phyloP scores from a whole-genome alignment of 2,113 vertebrate species.

The Fulica atra region DNA sequence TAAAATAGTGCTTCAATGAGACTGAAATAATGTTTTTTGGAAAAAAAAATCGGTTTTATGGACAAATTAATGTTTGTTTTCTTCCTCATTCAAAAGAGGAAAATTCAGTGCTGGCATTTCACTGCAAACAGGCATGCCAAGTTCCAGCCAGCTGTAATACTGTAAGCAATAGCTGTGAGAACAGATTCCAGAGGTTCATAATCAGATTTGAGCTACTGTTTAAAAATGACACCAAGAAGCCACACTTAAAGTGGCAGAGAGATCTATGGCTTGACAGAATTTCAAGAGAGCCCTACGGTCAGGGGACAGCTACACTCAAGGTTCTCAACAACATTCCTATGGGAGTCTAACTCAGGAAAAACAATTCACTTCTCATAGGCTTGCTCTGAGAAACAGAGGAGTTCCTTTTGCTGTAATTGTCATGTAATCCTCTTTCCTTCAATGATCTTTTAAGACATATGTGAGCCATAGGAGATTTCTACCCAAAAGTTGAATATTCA shows the following conservation, averaged over 20 bases:
- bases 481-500: not conserved
- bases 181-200: constrained; percentile 38
- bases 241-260: not conserved
- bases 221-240: not conserved
- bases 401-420: not conserved
- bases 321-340: not conserved
- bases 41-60: constrained; percentile 29
- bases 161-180: not conserved
- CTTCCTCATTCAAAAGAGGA: constrained; percentile 13
- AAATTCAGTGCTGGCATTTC: constrained; percentile 42
- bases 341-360: not conserved
- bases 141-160: constrained; percentile 51
- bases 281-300: not conserved
- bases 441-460: not conserved
- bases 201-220: not conserved
- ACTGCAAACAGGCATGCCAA: constrained; percentile 21
- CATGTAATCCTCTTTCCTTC: not conserved
- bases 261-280: not conserved
- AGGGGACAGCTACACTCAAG: not conserved
- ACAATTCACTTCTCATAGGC: not conserved
- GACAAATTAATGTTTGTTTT: constrained; percentile 56
- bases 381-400: not conserved
- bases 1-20: constrained; percentile 23
- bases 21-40: not conserved
- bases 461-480: not conserved